These are phyloP conservation scores for Hafferia zeledoni DNA, from an alignment of 2,797 vertebrate genomes.

Conservation along the genomic window DNA sequence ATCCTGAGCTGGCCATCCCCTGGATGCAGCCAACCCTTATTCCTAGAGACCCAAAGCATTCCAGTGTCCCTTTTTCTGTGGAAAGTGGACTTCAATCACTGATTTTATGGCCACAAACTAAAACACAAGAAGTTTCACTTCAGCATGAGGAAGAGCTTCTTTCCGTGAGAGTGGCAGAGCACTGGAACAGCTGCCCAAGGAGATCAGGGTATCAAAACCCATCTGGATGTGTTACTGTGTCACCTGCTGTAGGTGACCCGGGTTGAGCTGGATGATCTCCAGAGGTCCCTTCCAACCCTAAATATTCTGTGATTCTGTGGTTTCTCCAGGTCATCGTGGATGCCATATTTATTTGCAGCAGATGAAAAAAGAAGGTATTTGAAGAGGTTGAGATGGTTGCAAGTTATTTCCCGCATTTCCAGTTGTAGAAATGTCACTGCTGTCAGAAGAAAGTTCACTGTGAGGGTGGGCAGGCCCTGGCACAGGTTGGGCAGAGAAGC, in stretches of 20 bases:
- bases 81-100: rapidly evolving
- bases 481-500: neutral
- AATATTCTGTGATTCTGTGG: neutral
- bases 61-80: neutral
- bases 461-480: rapidly evolving
- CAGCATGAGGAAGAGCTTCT: neutral
- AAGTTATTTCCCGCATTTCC: neutral
- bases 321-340: neutral
- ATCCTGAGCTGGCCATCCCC: rapidly evolving
- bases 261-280: neutral
- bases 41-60: neutral
- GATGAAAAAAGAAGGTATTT: neutral
- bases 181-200: neutral
- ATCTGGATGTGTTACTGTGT: neutral
- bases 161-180: neutral
- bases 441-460: neutral
- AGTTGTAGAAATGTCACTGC: neutral
- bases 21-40: rapidly evolving
- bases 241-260: neutral
- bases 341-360: neutral
- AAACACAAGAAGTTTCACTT: neutral
- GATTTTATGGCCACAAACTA: neutral
- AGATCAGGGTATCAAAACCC: neutral
- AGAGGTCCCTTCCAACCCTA: neutral
- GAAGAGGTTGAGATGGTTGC: rapidly evolving